Evolutionary conservation across 2,888 invertebrate species (phyloP), one percentile per base, ranked within the genome.

Genomic region (Mesochorus sp.): DNA sequence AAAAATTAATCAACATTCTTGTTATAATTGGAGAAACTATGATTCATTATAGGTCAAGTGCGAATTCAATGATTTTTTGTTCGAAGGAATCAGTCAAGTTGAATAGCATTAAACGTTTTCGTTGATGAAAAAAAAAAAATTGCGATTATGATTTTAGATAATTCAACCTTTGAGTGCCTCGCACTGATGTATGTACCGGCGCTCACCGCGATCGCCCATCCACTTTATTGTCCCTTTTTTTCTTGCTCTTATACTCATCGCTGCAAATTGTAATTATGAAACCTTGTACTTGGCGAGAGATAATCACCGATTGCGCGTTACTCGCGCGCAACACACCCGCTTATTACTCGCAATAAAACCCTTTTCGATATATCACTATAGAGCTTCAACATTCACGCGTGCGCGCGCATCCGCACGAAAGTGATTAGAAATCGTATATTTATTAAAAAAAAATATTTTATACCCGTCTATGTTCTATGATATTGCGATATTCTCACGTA

Each of bases 211-310:
- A 61, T 12, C 31, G 31, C 51, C 39, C 64, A 39, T 70, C 51
- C 66, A 34, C 70, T 76, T 80, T 84, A 81, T 84, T 83, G 79
- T 80, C 76, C 70, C 55, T 31, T 14, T 31, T 21, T 34, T 47
- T 12, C 47, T 44, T 14, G 67, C 61, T 74, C 72, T 19, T 31
- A 2, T 8, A 37, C 42, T 42, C 42, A 42, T 59, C 42, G 42
- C 39, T 64, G 55, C 70, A 64, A 66, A 66, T 70, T 47, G 68
- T 76, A 82, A 81, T 80, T 76, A 68, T 19, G 34, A 76, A 71
- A 76, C 6, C 62, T 68, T 67, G 77, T 62, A 67, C 67, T 68
- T 55, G 26, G 49, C 72, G 67, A 21, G 57, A 57, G 55, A 47
- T 31, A 68, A 62, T 67, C 39, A 61, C 24, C 24, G 47, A 77